These are phyloP conservation scores for Muscicapa comitata DNA, from an alignment of 2,797 vertebrate genomes.

Conservation along the genomic window DNA sequence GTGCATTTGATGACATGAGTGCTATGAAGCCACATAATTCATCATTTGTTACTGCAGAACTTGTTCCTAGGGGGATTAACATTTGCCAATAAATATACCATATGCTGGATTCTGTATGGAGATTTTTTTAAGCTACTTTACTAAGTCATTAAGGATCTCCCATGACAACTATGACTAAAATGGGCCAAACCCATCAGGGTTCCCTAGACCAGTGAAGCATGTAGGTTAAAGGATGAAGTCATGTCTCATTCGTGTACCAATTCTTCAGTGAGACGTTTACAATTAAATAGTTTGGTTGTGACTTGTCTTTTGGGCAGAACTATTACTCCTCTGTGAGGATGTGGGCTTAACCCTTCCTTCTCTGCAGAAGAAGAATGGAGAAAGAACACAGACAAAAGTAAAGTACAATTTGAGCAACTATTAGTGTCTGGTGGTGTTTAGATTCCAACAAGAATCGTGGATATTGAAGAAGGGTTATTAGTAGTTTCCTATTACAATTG, in stretches of 20 bases:
- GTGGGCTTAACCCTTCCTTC: constrained; percentile 26
- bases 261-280: constrained; percentile 44
- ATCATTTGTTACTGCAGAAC: constrained; percentile 66
- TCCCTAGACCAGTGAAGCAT: constrained; percentile 42
- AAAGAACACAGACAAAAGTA: neutral
- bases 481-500: neutral
- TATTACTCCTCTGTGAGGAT: neutral
- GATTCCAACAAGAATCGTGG: neutral
- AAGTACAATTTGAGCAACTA: neutral
- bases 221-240: constrained; percentile 63
- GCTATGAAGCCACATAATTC: constrained; percentile 67
- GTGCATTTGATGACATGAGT: constrained; percentile 63
- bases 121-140: constrained; percentile 59
- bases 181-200: constrained; percentile 56
- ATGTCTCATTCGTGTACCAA: constrained; percentile 56
- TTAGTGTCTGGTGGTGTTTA: neutral
- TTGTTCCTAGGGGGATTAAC: constrained; percentile 51
- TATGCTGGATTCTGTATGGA: constrained; percentile 50
- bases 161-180: constrained; percentile 56
- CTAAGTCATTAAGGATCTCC: constrained; percentile 58
- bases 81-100: constrained; percentile 69
- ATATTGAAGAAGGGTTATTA: neutral
- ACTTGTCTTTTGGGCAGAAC: constrained; percentile 34
- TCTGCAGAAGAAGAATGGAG: neutral
- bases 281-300: constrained; percentile 57